Percentiles rank a stretch among this genome's conserved stretches.
Evolutionary conservation across 2,797 vertebrate genomes (phyloP).

Genomic region (Sphenodon punctatus): DNA sequence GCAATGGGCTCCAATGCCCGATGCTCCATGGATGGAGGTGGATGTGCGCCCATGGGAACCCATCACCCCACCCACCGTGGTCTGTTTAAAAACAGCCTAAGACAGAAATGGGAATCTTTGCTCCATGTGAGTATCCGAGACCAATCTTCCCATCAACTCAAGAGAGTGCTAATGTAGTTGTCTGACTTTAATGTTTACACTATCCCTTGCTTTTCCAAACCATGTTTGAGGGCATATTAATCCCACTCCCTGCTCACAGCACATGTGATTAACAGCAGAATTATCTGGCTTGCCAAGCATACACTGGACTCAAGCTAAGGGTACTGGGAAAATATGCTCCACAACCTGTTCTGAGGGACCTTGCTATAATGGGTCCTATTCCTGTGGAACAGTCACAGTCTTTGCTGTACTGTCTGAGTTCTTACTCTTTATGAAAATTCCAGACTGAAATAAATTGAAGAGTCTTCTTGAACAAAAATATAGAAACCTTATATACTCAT

Average conservation of each 20-base stretch:
- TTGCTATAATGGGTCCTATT: not conserved
- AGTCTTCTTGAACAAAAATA: not conserved
- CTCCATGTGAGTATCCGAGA: conserved; percentile 23
- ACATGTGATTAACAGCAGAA: not conserved
- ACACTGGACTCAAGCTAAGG: not conserved
- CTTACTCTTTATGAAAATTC: not conserved
- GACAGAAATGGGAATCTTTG: not conserved
- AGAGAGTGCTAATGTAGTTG: conserved; percentile 3
- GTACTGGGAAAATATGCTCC: too few relatives aligned
- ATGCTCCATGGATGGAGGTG: too few relatives aligned
- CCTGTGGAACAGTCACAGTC: not conserved
- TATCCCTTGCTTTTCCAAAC: too few relatives aligned
- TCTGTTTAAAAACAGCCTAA: too few relatives aligned
- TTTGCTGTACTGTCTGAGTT: not conserved
- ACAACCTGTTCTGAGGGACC: not conserved
- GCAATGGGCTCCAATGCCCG: too few relatives aligned
- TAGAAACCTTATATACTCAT: not conserved
- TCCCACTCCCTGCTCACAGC: not conserved
- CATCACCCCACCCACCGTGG: too few relatives aligned
- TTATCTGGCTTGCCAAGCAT: not conserved
- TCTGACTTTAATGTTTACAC: too few relatives aligned
- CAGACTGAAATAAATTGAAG: not conserved
- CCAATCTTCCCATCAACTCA: conserved; percentile 21
- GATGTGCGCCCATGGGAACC: too few relatives aligned
- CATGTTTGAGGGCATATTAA: not conserved